Conservation (phyloP, 1,140 invertebrate genomes). For the Hypothenemus hampei region DNA sequence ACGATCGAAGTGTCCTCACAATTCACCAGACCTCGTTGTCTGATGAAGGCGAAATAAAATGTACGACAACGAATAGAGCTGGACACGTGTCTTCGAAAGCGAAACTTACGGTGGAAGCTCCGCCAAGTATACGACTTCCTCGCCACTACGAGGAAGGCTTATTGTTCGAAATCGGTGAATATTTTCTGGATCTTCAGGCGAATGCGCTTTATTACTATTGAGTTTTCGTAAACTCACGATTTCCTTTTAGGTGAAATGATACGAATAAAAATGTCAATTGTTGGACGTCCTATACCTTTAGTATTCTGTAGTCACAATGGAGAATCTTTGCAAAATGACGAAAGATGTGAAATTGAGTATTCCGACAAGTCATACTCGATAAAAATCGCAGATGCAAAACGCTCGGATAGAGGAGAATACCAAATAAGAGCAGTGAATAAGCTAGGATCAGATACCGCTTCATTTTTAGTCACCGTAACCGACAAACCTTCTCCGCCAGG, state of each 20-base stretch:
- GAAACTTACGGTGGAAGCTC: conserved; percentile 69
- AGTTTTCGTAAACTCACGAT: background rate
- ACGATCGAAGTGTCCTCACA: conserved; percentile 71
- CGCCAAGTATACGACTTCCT: conserved; percentile 71
- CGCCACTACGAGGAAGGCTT: conserved; percentile 74
- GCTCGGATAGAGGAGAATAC: conserved; percentile 82
- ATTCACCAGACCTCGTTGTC: conserved; percentile 72
- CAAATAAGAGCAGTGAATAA: conserved; percentile 73
- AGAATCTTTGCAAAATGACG: conserved; percentile 57
- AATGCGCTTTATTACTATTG: background rate
- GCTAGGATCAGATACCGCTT: conserved; percentile 72
- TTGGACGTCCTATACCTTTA: conserved; percentile 76
- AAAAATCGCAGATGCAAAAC: conserved; percentile 65
- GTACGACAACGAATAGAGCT: conserved; percentile 75
- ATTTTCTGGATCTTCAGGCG: background rate
- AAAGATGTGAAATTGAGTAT: conserved; percentile 63
- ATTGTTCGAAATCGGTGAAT: conserved; percentile 42
- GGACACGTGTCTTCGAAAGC: conserved; percentile 74
- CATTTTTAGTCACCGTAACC: conserved; percentile 81
- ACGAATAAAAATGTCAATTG: conserved; percentile 57
- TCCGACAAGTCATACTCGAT: conserved; percentile 66
- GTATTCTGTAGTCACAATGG: conserved; percentile 86
- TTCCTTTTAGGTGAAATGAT: conserved; percentile 29
- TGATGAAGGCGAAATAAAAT: conserved; percentile 85
- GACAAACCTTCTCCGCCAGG: conserved; percentile 82